phyloP scores from a whole-genome alignment of 2,113 vertebrate genomes.

The Leptocoma aspasia region DNA sequence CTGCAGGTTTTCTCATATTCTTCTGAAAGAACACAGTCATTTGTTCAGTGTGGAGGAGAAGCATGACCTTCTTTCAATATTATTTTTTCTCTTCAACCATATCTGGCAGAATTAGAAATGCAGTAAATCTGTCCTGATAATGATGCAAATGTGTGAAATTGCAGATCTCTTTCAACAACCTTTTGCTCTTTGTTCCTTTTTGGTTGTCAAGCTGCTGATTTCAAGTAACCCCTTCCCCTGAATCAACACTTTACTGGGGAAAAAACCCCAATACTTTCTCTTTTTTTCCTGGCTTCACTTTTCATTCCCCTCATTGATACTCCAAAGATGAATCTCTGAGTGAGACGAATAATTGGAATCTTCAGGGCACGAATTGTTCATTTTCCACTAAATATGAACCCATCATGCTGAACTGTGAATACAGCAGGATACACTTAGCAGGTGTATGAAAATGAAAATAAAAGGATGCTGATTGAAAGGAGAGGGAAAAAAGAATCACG shows the following conservation, averaged over 20 bases:
- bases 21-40: not conserved
- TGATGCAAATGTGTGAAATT: not conserved
- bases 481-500: not conserved
- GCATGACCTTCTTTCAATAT: not conserved
- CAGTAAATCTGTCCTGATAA: constrained; percentile 17
- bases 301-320: constrained; percentile 7
- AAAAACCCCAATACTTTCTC: not conserved
- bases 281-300: not conserved
- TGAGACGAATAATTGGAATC: constrained; percentile 34
- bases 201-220: not conserved
- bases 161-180: not conserved
- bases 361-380: constrained; percentile 70
- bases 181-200: constrained; percentile 15
- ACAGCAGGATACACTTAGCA: constrained; percentile 68
- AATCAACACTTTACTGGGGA: not conserved
- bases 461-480: constrained; percentile 41
- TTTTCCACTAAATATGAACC: constrained; percentile 78
- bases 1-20: not conserved
- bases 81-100: not conserved
- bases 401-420: constrained; percentile 65
- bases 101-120: not conserved
- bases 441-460: constrained; percentile 80
- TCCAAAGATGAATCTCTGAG: constrained; percentile 11
- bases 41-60: not conserved
- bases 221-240: not conserved